Conservation (phyloP, 2,888 invertebrate species). For the Auanema sp. region DNA sequence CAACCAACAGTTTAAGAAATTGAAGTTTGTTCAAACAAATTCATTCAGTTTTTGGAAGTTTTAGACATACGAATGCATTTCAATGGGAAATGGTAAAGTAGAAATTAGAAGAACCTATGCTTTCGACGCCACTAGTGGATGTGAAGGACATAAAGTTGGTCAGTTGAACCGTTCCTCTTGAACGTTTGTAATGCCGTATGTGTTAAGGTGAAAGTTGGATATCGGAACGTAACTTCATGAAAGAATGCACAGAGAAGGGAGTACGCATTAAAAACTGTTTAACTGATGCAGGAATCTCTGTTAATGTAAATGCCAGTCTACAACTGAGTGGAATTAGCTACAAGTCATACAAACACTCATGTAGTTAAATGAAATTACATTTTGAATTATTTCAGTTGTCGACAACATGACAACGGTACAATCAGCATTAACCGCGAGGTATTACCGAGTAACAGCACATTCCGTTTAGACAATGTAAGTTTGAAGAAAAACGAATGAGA, state of each 20-base stretch:
- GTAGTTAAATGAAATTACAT: slow-evolving; percentile 2
- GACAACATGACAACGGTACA: slow-evolving; percentile 28
- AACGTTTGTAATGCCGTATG: neutral
- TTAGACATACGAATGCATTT: slow-evolving; percentile 43
- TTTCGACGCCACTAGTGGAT: slow-evolving; percentile 32
- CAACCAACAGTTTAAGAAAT: too few relatives aligned
- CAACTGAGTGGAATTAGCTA: slow-evolving; percentile 34
- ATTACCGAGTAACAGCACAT: slow-evolving; percentile 15
- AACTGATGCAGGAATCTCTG: slow-evolving; percentile 42
- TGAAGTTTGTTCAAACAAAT: too few relatives aligned
- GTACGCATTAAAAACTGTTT: slow-evolving; percentile 40
- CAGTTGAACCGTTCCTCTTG: slow-evolving; percentile 3
- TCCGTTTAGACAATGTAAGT: slow-evolving; percentile 18
- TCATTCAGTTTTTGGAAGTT: slow-evolving; percentile 8
- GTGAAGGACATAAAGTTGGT: slow-evolving; percentile 41
- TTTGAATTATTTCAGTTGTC: slow-evolving; percentile 25
- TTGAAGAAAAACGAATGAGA: too few relatives aligned
- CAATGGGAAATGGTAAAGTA: slow-evolving; percentile 35
- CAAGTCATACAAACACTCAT: slow-evolving; percentile 17
- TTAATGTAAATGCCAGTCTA: slow-evolving; percentile 32
- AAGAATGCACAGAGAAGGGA: slow-evolving; percentile 37
- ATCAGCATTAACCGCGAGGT: slow-evolving; percentile 18
- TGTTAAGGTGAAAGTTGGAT: slow-evolving; percentile 34
- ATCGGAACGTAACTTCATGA: slow-evolving; percentile 41
- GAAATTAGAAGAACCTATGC: slow-evolving; percentile 41